Evolutionary conservation across 2,797 vertebrate genomes (phyloP).

Genomic region (Acanthornis magna): DNA sequence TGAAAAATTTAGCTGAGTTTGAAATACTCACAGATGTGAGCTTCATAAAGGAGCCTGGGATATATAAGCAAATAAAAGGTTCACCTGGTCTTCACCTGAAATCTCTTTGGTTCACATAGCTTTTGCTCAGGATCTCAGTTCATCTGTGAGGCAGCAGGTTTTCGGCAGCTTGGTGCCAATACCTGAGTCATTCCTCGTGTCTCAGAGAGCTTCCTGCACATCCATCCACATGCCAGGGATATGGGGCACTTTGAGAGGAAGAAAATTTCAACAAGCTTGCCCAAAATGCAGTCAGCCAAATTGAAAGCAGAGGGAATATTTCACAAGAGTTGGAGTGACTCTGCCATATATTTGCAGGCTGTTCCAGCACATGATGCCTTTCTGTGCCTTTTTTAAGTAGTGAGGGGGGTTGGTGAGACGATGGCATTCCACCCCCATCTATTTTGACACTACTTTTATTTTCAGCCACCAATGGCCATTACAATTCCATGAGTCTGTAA

Average conservation of each 20-base stretch:
- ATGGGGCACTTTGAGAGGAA: neutral
- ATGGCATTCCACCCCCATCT: neutral
- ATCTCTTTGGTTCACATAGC: neutral
- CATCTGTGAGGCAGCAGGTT: neutral
- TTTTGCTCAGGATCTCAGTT: neutral
- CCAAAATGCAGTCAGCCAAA: neutral
- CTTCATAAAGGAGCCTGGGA: neutral
- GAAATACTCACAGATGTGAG: neutral
- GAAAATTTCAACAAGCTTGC: neutral
- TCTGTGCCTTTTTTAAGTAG: neutral
- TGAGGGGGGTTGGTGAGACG: neutral
- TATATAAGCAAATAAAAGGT: neutral
- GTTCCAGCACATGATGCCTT: neutral
- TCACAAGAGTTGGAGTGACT: neutral
- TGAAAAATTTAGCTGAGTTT: neutral
- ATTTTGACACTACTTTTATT: neutral
- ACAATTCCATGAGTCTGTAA: neutral
- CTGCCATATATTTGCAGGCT: neutral
- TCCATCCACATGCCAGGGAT: neutral
- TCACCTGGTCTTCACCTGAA: neutral
- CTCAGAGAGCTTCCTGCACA: neutral
- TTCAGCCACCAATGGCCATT: neutral
- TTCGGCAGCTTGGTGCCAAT: neutral
- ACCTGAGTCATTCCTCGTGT: neutral
- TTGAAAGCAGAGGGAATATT: neutral